These are phyloP conservation scores for Hirundichthys speculiger DNA, from an alignment of 2,113 vertebrate genomes.

Conservation along the genomic window DNA sequence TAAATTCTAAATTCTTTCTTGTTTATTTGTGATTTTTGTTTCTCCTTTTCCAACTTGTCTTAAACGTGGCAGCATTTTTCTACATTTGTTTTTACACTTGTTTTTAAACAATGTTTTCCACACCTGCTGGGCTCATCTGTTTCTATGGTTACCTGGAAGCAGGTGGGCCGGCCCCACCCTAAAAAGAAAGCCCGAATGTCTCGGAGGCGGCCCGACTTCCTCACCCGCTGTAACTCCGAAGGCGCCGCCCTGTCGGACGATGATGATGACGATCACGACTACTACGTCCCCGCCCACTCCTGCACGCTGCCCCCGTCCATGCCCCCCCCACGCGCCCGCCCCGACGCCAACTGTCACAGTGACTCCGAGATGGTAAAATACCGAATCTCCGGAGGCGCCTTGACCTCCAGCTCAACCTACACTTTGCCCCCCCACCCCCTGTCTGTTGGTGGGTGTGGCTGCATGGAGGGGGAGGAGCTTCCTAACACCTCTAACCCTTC, in stretches of 20 bases:
- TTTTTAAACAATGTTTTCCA: too few relatives aligned
- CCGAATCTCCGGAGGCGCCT: constrained; percentile 39
- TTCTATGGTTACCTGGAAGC: constrained; percentile 78
- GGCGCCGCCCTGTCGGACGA: constrained; percentile 95
- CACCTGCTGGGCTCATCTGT: constrained; percentile 53
- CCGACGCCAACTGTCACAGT: constrained; percentile 92
- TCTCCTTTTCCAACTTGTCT: too few relatives aligned
- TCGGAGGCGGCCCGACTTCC: constrained; percentile 98
- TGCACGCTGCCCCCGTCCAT: constrained; percentile 82
- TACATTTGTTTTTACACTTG: background rate
- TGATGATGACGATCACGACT: constrained; percentile 89
- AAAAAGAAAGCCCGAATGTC: constrained; percentile 99
- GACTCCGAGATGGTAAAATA: constrained; percentile 98
- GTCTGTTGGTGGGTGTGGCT: constrained; percentile 21
- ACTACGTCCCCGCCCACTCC: constrained; percentile 89
- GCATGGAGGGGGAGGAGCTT: constrained; percentile 28
- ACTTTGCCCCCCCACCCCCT: constrained; percentile 11
- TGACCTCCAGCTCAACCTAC: constrained; percentile 62
- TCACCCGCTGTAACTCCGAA: constrained; percentile 95
- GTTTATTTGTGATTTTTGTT: too few relatives aligned
- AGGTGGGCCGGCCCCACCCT: constrained; percentile 85
- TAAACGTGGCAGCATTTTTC: too few relatives aligned
- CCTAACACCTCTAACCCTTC: constrained; percentile 59
- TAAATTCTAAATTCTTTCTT: too few relatives aligned
- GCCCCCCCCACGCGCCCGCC: constrained; percentile 74